A percentile compares a stretch with the other conserved stretches of the same genome.
Evolutionary conservation across 2,113 vertebrate genomes (phyloP).

Genomic region (Parotia lawesii): DNA sequence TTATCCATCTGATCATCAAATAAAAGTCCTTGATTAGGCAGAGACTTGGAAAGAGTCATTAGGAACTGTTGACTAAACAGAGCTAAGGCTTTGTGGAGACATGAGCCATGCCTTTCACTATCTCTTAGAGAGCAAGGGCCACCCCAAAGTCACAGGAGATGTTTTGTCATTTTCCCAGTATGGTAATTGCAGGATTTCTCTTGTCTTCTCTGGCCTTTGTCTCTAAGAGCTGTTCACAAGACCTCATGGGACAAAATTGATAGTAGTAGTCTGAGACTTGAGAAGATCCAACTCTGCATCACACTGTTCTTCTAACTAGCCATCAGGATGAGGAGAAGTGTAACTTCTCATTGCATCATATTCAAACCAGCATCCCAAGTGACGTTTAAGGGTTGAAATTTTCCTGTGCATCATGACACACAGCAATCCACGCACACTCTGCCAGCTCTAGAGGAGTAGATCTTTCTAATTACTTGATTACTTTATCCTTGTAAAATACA

Average conservation of each 20-base stretch:
- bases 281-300: neutral
- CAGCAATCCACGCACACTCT: accelerated
- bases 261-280: neutral
- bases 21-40: neutral
- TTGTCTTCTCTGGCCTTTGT: neutral
- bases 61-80: neutral
- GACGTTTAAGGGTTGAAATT: neutral
- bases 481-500: neutral
- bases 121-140: neutral
- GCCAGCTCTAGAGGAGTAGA: neutral
- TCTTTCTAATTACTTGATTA: neutral
- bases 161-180: neutral
- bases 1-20: neutral
- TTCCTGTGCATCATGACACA: neutral
- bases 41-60: neutral
- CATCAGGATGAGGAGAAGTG: neutral
- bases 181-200: neutral
- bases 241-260: neutral
- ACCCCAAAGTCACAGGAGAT: neutral
- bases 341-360: neutral
- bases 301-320: neutral
- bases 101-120: neutral
- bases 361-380: neutral
- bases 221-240: neutral
- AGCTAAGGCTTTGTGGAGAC: neutral